Evolutionary conservation across 2,888 invertebrate genomes (phyloP), one percentile per base, ranked within the genome.

Genomic region (Imbricaverruca yamaguchii): DNA sequence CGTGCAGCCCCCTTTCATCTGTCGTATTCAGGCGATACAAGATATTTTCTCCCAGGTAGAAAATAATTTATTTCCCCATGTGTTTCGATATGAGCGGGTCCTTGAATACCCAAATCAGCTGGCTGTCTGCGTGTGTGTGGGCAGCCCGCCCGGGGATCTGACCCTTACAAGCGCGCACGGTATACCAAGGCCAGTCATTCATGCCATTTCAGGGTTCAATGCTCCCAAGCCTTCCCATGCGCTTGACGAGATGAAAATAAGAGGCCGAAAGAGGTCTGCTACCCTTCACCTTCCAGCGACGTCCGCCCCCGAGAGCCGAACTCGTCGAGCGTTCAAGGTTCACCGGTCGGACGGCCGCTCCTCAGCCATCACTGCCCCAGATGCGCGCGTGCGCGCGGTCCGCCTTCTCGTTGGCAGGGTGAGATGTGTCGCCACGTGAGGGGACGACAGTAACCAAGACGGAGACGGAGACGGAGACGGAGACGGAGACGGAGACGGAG

Each of bases 221-320:
- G 67, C 67, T 67, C 67, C 67, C 67, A 67, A 67, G 67, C 67
- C 67, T 67, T 67, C 39, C 67, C 39, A 67, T 67, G 3, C 67
- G 67, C 67, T 0, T 67, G 67, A 39, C 67, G 39, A 39, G 67
- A 39, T n/a, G 67, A 67, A 23, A n/a, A 65, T 13, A 67, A 39
- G 39, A 67, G 67, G 23, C 13, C 25, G 67, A 67, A 67, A 13
- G 67, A 67, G 67, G 67, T 67, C 13, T 25, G 25, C 67, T 12
- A 67, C 67, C 67, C 67, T 25, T 67, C 67, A 25, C 67, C 12
- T 67, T 67, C 67, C 25, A 4, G 13, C 10, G 63, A 18, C 21
- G 13, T 39, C 25, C 23, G 63, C 8, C 25, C 25, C 67, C 7
- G 67, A 13, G 39, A 7, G n/a, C n/a, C n/a, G n/a, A 3, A 39